A percentile compares a stretch with the other conserved stretches of the same genome.
phyloP scores from a whole-genome alignment of 2,113 vertebrate genomes.

The Zosterops hypoxanthus region DNA sequence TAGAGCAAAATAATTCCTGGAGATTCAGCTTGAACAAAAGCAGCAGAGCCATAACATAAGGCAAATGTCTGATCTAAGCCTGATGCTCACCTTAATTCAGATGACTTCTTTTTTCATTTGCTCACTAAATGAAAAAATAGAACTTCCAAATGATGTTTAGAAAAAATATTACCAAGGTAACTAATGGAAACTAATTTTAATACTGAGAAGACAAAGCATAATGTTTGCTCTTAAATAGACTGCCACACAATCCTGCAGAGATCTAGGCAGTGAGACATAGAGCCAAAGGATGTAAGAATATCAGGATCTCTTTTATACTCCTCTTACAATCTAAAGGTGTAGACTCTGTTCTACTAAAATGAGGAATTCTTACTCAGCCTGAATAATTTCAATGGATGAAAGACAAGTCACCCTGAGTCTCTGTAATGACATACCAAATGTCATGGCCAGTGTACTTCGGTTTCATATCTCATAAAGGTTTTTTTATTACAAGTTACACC shows the following conservation, averaged over 20 bases:
- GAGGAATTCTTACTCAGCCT: not conserved
- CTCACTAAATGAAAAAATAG: not conserved
- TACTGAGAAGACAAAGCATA: not conserved
- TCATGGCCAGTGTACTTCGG: not conserved
- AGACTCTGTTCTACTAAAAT: not conserved
- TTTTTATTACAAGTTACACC: conserved; percentile 1
- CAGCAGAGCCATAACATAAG: not conserved
- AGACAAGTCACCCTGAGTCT: not conserved
- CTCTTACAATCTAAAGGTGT: not conserved
- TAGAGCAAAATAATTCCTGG: not conserved
- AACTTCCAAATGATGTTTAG: not conserved
- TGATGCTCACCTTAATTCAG: not conserved
- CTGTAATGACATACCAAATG: not conserved
- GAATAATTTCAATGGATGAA: not conserved
- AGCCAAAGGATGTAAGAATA: not conserved
- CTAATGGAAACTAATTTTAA: not conserved
- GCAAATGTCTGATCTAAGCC: not conserved
- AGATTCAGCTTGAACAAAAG: not conserved
- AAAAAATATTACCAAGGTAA: not conserved
- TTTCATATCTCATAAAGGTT: not conserved
- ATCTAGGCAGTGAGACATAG: not conserved
- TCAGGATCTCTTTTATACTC: not conserved
- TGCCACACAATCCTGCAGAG: not conserved
- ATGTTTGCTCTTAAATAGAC: not conserved
- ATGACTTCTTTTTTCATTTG: not conserved